These are phyloP conservation scores for Stictonetta naevosa DNA, from an alignment of 2,113 vertebrate species.

Conservation along the genomic window DNA sequence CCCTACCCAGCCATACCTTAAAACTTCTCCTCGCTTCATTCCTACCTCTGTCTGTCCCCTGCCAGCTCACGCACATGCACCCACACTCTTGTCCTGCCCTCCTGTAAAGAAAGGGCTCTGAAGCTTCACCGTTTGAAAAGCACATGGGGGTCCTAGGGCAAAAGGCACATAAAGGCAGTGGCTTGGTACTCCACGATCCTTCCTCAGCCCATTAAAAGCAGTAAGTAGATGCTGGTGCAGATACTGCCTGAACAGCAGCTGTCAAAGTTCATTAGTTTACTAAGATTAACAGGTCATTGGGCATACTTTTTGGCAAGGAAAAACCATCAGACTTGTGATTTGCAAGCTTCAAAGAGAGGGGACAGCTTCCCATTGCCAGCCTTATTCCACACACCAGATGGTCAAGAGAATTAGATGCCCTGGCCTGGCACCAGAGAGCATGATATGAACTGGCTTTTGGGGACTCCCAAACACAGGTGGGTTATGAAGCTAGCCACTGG, in stretches of 20 bases:
- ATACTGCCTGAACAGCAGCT: neutral
- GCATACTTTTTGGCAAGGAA: slow-evolving; percentile 35
- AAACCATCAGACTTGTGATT: slow-evolving; percentile 13
- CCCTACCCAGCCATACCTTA: neutral
- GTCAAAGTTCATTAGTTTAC: slow-evolving; percentile 53
- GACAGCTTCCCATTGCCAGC: neutral
- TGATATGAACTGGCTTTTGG: neutral
- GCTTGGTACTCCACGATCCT: neutral
- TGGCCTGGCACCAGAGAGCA: neutral
- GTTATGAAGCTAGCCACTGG: neutral
- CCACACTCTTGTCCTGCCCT: neutral
- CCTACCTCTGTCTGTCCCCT: neutral
- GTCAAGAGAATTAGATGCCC: slow-evolving; percentile 10
- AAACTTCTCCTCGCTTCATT: neutral
- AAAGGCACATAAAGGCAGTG: neutral
- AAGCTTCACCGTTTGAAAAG: neutral
- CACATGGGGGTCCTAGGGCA: neutral
- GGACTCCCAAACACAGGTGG: slow-evolving; percentile 3
- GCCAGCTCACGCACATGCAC: neutral
- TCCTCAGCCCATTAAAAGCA: neutral
- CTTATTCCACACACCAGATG: slow-evolving; percentile 45
- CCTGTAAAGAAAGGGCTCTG: neutral
- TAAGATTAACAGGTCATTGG: slow-evolving; percentile 30
- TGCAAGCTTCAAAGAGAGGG: neutral
- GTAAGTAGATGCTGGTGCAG: slow-evolving; percentile 6